Conservation (phyloP, 2,888 invertebrate species). For the Eustalomyia histrio region DNA sequence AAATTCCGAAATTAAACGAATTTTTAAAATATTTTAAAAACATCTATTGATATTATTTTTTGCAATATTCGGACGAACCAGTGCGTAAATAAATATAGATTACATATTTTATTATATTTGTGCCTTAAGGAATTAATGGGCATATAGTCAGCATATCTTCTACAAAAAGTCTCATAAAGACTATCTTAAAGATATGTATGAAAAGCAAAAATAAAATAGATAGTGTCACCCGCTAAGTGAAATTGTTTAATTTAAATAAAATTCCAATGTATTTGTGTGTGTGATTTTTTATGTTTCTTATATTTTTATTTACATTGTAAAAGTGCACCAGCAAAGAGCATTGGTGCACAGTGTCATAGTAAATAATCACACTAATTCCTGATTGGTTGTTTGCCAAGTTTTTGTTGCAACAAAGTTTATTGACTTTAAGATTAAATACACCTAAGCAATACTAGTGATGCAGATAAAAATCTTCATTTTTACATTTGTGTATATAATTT, state of each 20-base stretch:
- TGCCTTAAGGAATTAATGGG: too few species aligned
- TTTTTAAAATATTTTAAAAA: too few species aligned
- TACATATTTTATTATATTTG: too few species aligned
- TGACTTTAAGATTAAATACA: conserved; percentile 52
- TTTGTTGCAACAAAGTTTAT: conserved; percentile 56
- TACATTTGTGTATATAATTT: background rate
- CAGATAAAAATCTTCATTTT: conserved; percentile 30
- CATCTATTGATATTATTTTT: too few species aligned
- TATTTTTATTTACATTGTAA: conserved; percentile 16
- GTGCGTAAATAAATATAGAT: too few species aligned
- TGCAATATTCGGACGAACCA: too few species aligned
- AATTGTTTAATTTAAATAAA: conserved; percentile 47
- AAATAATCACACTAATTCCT: conserved; percentile 44
- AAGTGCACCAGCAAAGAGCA: conserved; percentile 17
- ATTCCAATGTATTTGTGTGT: conserved; percentile 6
- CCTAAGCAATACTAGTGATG: background rate
- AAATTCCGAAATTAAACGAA: too few species aligned
- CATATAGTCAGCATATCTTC: too few species aligned
- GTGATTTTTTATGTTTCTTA: too few species aligned
- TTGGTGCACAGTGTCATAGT: conserved; percentile 49
- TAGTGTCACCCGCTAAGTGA: conserved; percentile 54
- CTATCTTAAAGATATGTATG: too few species aligned
- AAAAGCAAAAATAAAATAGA: background rate
- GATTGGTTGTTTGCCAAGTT: conserved; percentile 53
- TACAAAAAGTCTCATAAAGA: too few species aligned